Evolutionary conservation across 2,797 vertebrate species (phyloP), one percentile per base, ranked within the genome.

Genomic region (Pygocentrus nattereri): DNA sequence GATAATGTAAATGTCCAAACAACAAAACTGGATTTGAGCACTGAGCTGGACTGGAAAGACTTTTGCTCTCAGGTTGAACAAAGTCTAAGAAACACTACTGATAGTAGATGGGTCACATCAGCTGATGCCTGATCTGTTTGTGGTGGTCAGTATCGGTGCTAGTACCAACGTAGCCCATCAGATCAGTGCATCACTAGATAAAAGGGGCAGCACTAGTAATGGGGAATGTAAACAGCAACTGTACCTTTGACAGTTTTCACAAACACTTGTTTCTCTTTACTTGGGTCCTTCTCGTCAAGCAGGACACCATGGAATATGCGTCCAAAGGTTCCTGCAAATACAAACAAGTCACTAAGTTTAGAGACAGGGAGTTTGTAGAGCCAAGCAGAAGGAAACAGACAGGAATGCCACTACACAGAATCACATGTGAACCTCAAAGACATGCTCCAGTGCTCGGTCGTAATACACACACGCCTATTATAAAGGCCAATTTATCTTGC

Each of bases 181-280:
- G 41, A 44, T 12, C 10, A 11, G 5, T 44, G 41, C 41, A 11
- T 44, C 10, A 44, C 41, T 44, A 44, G 41, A 44, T 44, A 10
- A 44, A 12, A 44, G 44, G 41, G 1, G 38, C 38, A 64, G 18
- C 16, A 34, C 30, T 10, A 34, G 58, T 16, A 27, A 30, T 4
- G 6, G 34, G 30, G 6, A 31, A 21, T 4, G 31, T 6, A 27
- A 25, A 47, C 16, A 3, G 56, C 49, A 27, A 25, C 15, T 87
- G 3, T 95, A 99, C 98, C 98, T 98, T 99, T 99, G 81, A 99
- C 97, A 13, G 97, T 96, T 94, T 99, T 99, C 82, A 98, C 96
- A 94, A 99, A 99, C 85, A 97, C 93, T 85, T 96, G 94, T 76
- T 97, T 99, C 88, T 99, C 97, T 91, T 98, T 99, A 84, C 87